phyloP scores from a whole-genome alignment of 1,140 invertebrate species.

The Drosophila suzukii region DNA sequence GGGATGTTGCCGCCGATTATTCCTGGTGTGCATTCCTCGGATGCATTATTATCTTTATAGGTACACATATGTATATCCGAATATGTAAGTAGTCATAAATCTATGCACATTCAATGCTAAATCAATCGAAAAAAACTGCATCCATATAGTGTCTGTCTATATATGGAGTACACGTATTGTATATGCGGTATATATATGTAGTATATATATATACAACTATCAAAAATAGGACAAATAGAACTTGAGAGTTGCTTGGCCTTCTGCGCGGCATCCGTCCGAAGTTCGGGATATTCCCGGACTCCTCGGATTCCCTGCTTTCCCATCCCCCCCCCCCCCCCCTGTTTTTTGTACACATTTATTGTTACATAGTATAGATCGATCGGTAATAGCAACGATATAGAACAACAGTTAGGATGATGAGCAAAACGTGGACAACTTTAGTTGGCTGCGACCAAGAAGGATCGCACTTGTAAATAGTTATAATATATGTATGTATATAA shows the following conservation, averaged over 20 bases:
- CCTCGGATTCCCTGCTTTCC: too few relatives aligned
- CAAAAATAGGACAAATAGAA: constrained; percentile 78
- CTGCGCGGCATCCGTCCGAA: not conserved
- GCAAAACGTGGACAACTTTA: constrained; percentile 45
- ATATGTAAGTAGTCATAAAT: constrained; percentile 27
- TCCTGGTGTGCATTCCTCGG: not conserved
- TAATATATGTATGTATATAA: constrained; percentile 11
- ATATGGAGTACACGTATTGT: constrained; percentile 33
- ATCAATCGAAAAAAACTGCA: constrained; percentile 56
- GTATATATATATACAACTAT: constrained; percentile 65
- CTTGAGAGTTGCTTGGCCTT: constrained; percentile 28
- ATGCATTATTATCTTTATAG: constrained; percentile 38
- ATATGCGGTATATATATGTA: constrained; percentile 29
- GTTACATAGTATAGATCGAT: constrained; percentile 48
- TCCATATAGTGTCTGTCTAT: constrained; percentile 20
- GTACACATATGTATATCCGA: constrained; percentile 20
- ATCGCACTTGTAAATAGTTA: constrained; percentile 72
- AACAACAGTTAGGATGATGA: constrained; percentile 50
- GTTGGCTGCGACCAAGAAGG: constrained; percentile 54
- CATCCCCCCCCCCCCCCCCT: too few relatives aligned
- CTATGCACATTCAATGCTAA: constrained; percentile 59
- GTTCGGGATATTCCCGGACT: too few relatives aligned
- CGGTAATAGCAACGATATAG: constrained; percentile 40
- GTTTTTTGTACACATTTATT: constrained; percentile 40
- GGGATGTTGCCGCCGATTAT: not conserved